Evolutionary conservation across 2,113 vertebrate genomes (phyloP), one percentile per base, ranked within the genome.

Genomic region (Chloropsis cyanopogon): DNA sequence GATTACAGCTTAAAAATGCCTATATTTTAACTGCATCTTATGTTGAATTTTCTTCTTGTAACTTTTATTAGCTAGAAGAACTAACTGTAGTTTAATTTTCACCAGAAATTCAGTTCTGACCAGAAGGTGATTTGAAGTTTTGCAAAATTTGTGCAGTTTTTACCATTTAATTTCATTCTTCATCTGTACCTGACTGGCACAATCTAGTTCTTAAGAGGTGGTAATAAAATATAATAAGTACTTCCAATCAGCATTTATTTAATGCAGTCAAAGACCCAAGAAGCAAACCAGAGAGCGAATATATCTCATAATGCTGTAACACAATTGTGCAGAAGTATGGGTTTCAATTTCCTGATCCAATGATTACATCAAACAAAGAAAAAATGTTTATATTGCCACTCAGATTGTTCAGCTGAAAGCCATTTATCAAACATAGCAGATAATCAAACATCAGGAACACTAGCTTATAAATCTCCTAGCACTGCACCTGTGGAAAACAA

Each of bases 351-450:
- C 37, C 71, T 59, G 53, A 89, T 84, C 41, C 37, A 81, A 65
- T 2, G 52, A 72, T 96, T 66, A 60, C 20, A 83, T 90, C 77
- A 88, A 86, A 47, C 33, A 86, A 90, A 96, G 47, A 80, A 29
- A 93, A 78, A 59, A 44, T 87, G 60, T 94, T 95, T 87, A 64
- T 93, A 81, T 83, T 8, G 11, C 59, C 53, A 44, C 46, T 86
- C 64, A 70, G 84, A 64, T 42, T 87, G 53, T 86, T 97, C 64
- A 77, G 64, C 65, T 93, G 85, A 92, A 88, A 88, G 14, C 14
- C 59, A 77, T 97, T 96, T 90, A 88, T 97, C 93, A 97, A 91
- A 60, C 47, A 70, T 5, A 88, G 64, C 66, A 92, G 64, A 73
- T 93, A 95, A 94, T 91, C 47, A 97, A 95, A 87, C 41, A 56